A percentile compares a stretch with the other conserved stretches of the same genome.
These are phyloP conservation scores for Hermetia illucens DNA, from an alignment of 1,140 invertebrate genomes.

Conservation along the genomic window DNA sequence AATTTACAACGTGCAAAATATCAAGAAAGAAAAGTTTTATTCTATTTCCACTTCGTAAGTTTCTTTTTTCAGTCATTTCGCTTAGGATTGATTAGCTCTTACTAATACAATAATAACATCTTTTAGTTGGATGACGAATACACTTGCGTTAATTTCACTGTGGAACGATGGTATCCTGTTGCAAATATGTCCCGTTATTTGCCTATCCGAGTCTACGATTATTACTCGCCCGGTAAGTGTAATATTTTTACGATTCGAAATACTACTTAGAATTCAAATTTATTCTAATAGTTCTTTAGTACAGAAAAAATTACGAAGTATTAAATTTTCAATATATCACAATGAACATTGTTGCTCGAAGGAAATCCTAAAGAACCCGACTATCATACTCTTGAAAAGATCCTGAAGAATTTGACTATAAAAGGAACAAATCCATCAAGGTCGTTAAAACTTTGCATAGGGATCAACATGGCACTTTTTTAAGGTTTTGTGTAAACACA, in stretches of 20 bases:
- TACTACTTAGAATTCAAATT: neutral
- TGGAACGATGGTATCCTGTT: constrained; percentile 89
- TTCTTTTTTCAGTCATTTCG: no score
- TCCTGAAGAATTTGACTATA: no score
- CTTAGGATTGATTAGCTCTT: no score
- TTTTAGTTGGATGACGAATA: constrained; percentile 57
- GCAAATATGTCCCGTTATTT: constrained; percentile 92
- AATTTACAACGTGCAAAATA: constrained; percentile 77
- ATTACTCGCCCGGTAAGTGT: constrained; percentile 79
- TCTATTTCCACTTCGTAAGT: constrained; percentile 89
- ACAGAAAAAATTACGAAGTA: no score
- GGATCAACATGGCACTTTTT: no score
- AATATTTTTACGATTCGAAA: neutral
- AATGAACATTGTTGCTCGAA: no score
- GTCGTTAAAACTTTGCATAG: no score
- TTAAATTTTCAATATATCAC: no score
- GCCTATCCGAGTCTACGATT: constrained; percentile 84
- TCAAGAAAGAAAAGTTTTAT: constrained; percentile 66
- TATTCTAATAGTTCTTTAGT: neutral
- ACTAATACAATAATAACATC: neutral
- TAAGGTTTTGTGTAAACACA: no score
- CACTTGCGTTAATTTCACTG: constrained; percentile 83
- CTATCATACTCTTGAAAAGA: no score
- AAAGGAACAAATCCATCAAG: no score
- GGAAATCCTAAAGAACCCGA: no score